Evolutionary conservation across 2,888 invertebrate genomes (phyloP).

Genomic region (Leptopilina syphax): DNA sequence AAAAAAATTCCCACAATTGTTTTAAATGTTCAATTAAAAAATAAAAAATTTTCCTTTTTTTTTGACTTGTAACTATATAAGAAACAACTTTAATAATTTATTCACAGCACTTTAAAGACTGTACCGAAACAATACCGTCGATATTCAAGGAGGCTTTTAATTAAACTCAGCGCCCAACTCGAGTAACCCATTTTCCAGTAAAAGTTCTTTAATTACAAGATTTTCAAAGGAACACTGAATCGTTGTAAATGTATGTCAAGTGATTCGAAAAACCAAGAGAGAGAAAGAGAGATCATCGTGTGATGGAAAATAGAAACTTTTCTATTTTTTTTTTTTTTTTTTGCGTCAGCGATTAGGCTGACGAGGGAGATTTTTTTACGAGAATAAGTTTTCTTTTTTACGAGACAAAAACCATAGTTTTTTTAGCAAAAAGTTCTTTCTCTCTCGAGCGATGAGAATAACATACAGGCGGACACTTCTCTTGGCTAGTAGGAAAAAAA

Average conservation of each 20-base stretch:
- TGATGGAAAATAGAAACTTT: constrained; percentile 9
- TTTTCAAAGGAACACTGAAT: constrained; percentile 32
- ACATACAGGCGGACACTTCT: constrained; percentile 20
- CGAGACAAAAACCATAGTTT: constrained; percentile 15
- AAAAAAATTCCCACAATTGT: no score
- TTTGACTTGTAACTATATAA: no score
- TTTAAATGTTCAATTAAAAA: no score
- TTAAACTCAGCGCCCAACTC: constrained; percentile 7
- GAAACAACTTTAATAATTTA: no score
- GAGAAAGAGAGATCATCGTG: neutral
- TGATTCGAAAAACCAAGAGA: neutral
- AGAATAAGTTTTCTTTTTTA: neutral
- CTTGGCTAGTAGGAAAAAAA: constrained; percentile 14
- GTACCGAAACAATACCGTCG: constrained; percentile 4
- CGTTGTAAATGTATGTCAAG: constrained; percentile 23
- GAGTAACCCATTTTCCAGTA: constrained; percentile 6
- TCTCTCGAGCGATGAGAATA: neutral
- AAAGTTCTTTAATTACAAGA: constrained; percentile 32
- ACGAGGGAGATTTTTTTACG: constrained; percentile 13
- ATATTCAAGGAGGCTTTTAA: constrained; percentile 12
- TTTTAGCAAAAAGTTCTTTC: neutral
- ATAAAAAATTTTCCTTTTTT: no score
- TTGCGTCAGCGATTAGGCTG: constrained; percentile 19
- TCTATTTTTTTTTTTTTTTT: neutral
- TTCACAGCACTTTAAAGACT: no score